Evolutionary conservation across 2,797 vertebrate genomes (phyloP).

Genomic region (Gymnocypris eckloni): DNA sequence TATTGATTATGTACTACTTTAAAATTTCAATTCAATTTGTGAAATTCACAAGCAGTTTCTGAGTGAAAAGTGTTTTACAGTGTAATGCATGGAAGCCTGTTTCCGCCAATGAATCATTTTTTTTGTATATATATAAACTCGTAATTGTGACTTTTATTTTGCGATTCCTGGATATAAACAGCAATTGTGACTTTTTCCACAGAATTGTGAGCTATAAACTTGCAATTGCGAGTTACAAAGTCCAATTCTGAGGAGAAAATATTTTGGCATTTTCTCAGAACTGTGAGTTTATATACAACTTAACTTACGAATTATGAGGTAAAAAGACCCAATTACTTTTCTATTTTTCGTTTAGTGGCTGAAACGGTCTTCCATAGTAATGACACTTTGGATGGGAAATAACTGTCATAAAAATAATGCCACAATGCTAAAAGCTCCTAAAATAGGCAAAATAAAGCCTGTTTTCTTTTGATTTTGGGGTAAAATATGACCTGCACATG

Average conservation of each 20-base stretch:
- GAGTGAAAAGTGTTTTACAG: neutral
- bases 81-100: neutral
- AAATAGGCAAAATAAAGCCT: neutral
- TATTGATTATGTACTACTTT: neutral
- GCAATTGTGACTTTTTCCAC: too few relatives aligned
- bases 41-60: neutral
- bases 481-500: constrained; percentile 17
- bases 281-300: too few relatives aligned
- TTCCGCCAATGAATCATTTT: too few relatives aligned
- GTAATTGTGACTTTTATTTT: too few relatives aligned
- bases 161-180: too few relatives aligned
- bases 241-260: too few relatives aligned
- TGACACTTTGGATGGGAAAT: constrained; percentile 1
- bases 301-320: too few relatives aligned
- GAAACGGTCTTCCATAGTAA: neutral
- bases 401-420: neutral
- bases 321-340: too few relatives aligned
- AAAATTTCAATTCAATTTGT: neutral
- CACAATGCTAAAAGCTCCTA: neutral
- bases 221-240: neutral
- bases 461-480: constrained; percentile 1
- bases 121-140: too few relatives aligned
- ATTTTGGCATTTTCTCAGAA: too few relatives aligned
- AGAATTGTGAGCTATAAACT: neutral
- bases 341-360: neutral